Percentiles rank a stretch among this genome's conserved stretches.
Conservation (phyloP, 2,797 vertebrate species). For the Decapterus maruadsi region DNA sequence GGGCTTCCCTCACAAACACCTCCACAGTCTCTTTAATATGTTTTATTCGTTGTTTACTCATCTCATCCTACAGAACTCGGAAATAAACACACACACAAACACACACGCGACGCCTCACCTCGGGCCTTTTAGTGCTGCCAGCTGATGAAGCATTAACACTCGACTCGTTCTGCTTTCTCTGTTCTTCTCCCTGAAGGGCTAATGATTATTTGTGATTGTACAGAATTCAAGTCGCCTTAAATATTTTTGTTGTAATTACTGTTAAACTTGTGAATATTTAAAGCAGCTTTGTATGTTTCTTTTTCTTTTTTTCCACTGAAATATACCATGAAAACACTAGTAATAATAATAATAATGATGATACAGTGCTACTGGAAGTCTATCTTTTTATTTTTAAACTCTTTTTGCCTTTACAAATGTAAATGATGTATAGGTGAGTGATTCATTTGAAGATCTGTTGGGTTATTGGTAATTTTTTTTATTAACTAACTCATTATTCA, state of each 20-base stretch:
- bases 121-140: too few species aligned
- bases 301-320: slow-evolving; percentile 58
- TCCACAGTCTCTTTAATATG: slow-evolving; percentile 22
- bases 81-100: slow-evolving; percentile 11
- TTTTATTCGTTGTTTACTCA: slow-evolving; percentile 10
- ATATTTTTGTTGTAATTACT: slow-evolving; percentile 79
- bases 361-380: slow-evolving; percentile 49
- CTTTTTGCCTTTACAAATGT: slow-evolving; percentile 46
- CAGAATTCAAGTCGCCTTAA: slow-evolving; percentile 81
- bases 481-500: slow-evolving; percentile 49
- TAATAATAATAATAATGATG: background rate
- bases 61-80: slow-evolving; percentile 36
- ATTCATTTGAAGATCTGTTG: slow-evolving; percentile 53
- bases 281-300: slow-evolving; percentile 64
- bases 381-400: slow-evolving; percentile 28
- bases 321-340: slow-evolving; percentile 56
- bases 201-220: slow-evolving; percentile 84
- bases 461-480: slow-evolving; percentile 51
- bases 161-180: slow-evolving; percentile 79
- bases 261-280: slow-evolving; percentile 77
- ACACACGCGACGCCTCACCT: background rate
- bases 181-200: slow-evolving; percentile 90
- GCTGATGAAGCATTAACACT: slow-evolving; percentile 71
- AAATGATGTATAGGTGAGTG: slow-evolving; percentile 49
- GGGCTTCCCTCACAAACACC: slow-evolving; percentile 40